Percentiles rank a stretch among this genome's conserved stretches.
These are phyloP conservation scores for Poecilus cupreus DNA, from an alignment of 2,888 invertebrate genomes.

Conservation along the genomic window DNA sequence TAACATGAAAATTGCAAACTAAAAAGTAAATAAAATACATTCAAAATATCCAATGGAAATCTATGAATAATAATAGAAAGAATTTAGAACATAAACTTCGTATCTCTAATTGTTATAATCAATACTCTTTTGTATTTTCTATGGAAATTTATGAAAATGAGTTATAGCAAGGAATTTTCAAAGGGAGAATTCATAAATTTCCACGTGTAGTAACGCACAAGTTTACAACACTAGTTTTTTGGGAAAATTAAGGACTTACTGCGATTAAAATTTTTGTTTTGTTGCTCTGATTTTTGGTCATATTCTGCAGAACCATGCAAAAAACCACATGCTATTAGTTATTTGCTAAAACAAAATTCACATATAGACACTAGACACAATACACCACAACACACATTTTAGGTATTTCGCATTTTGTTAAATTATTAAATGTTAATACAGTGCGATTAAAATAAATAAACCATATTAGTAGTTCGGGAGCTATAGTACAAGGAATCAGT, in stretches of 20 bases:
- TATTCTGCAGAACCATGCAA: constrained; percentile 50
- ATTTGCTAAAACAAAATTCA: constrained; percentile 29
- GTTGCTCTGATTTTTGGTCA: constrained; percentile 12
- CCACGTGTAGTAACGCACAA: background rate
- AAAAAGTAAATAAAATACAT: background rate
- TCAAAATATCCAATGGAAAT: constrained; percentile 25
- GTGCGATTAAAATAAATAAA: too few relatives aligned
- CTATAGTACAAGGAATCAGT: too few relatives aligned
- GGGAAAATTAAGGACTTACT: constrained; percentile 36
- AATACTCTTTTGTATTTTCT: background rate
- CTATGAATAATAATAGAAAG: constrained; percentile 32
- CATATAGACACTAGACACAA: constrained; percentile 18
- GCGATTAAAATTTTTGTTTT: background rate
- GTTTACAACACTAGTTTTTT: constrained; percentile 54
- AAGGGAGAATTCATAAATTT: constrained; percentile 19
- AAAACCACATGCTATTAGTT: constrained; percentile 38
- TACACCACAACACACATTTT: background rate
- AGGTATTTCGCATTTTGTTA: too few relatives aligned
- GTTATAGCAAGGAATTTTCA: background rate
- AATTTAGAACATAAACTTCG: background rate
- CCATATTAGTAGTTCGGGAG: too few relatives aligned
- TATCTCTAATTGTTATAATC: background rate
- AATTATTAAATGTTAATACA: too few relatives aligned
- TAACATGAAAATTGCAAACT: background rate
- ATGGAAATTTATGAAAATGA: constrained; percentile 47